These are phyloP conservation scores for Aspidiotus rigidus DNA, from an alignment of 2,888 invertebrate species.

Conservation along the genomic window DNA sequence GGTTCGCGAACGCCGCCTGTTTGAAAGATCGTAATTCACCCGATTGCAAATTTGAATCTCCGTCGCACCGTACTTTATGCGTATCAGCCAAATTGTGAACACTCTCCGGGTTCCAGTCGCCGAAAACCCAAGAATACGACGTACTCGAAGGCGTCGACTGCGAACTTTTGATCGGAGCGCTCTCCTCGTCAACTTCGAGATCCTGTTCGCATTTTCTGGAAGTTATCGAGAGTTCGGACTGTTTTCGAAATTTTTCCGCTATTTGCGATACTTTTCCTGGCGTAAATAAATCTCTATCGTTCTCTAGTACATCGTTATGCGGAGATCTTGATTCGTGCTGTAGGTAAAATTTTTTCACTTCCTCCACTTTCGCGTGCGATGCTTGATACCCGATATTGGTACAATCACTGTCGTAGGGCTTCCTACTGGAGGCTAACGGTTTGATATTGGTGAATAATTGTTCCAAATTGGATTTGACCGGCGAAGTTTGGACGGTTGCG, in stretches of 20 bases:
- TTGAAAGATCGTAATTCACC: constrained; percentile 22
- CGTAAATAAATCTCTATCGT: constrained; percentile 18
- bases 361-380: constrained; percentile 11
- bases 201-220: constrained; percentile 38
- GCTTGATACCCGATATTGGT: background rate
- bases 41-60: background rate
- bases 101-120: constrained; percentile 12
- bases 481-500: constrained; percentile 7
- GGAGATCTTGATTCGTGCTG: background rate
- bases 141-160: constrained; percentile 9
- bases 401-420: constrained; percentile 18
- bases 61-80: background rate
- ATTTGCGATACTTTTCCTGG: constrained; percentile 44
- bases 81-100: background rate
- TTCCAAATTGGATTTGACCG: background rate
- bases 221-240: constrained; percentile 45
- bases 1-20: constrained; percentile 19
- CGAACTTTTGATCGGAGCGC: constrained; percentile 30
- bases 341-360: constrained; percentile 19
- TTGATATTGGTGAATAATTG: constrained; percentile 7
- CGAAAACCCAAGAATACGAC: constrained; percentile 35
- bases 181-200: constrained; percentile 5
- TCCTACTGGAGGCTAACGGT: background rate
- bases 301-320: constrained; percentile 18
- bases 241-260: constrained; percentile 49